Evolutionary conservation across 2,797 vertebrate species (phyloP).

Genomic region (Bradypus variegatus): DNA sequence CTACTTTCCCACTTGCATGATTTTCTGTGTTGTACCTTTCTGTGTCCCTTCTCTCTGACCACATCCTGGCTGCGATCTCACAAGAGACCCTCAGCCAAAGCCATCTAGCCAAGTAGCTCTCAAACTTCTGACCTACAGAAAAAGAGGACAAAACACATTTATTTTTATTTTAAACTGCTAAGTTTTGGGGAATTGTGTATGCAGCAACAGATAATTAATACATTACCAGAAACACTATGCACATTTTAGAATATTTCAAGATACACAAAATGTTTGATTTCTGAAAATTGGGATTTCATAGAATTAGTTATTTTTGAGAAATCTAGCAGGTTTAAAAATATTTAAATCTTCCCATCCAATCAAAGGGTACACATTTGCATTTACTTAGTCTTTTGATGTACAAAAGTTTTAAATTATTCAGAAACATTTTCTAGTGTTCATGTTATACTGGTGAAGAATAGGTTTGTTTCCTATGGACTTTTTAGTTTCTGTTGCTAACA

Average conservation of each 20-base stretch:
- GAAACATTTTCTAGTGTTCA: not conserved
- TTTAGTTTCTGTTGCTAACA: not conserved
- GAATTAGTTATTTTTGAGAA: not conserved
- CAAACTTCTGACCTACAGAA: not conserved
- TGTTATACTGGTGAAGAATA: not conserved
- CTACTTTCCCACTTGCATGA: too few species aligned
- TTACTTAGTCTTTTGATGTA: too few species aligned
- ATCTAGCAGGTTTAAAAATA: not conserved
- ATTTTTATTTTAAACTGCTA: not conserved
- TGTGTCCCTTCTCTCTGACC: too few species aligned
- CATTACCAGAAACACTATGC: not conserved
- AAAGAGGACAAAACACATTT: not conserved
- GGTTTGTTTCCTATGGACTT: too few species aligned
- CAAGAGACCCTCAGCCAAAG: not conserved
- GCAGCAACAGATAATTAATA: too few species aligned
- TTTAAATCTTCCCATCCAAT: not conserved
- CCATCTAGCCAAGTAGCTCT: not conserved
- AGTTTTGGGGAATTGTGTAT: not conserved
- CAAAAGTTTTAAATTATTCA: too few species aligned
- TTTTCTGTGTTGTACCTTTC: too few species aligned
- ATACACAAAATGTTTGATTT: not conserved
- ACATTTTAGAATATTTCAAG: not conserved
- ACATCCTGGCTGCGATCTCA: too few species aligned
- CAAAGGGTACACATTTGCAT: fast-evolving
- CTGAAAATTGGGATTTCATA: not conserved